A percentile compares a stretch with the other conserved stretches of the same genome.
Conservation (phyloP, 2,797 vertebrate species). For the Anguilla marmorata region DNA sequence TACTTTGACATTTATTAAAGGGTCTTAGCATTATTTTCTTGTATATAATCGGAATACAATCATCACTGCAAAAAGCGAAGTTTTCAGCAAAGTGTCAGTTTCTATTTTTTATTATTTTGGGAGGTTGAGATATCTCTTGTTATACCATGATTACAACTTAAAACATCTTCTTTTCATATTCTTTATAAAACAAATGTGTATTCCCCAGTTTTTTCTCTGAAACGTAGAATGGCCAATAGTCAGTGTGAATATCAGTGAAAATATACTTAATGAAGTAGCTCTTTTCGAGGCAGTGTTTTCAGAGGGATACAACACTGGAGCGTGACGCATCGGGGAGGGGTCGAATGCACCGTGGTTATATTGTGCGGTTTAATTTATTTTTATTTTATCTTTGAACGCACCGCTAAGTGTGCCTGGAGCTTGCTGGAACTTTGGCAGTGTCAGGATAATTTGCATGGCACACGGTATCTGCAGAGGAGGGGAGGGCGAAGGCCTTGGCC, state of each 20-base stretch:
- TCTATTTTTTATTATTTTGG: neutral
- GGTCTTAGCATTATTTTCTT: neutral
- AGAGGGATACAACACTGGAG: neutral
- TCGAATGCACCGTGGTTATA: neutral
- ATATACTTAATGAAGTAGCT: neutral
- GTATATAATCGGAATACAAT: neutral
- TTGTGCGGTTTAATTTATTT: neutral
- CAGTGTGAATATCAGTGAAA: constrained; percentile 35
- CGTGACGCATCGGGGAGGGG: neutral
- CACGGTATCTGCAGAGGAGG: constrained; percentile 38
- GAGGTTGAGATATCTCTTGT: neutral
- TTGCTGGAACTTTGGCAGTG: constrained; percentile 14
- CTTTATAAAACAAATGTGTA: no score
- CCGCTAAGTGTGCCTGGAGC: constrained; percentile 14
- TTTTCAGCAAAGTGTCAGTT: neutral
- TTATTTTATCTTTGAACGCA: neutral
- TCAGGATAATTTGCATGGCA: constrained; percentile 38
- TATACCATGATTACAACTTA: neutral
- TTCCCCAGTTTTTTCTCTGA: neutral
- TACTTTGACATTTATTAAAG: neutral
- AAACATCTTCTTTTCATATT: neutral
- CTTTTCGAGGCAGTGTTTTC: constrained; percentile 15
- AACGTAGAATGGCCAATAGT: neutral
- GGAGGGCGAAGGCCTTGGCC: constrained; percentile 25
- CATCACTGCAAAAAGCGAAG: neutral